phyloP scores from a whole-genome alignment of 2,797 vertebrate species.

The Labeo calbasu region DNA sequence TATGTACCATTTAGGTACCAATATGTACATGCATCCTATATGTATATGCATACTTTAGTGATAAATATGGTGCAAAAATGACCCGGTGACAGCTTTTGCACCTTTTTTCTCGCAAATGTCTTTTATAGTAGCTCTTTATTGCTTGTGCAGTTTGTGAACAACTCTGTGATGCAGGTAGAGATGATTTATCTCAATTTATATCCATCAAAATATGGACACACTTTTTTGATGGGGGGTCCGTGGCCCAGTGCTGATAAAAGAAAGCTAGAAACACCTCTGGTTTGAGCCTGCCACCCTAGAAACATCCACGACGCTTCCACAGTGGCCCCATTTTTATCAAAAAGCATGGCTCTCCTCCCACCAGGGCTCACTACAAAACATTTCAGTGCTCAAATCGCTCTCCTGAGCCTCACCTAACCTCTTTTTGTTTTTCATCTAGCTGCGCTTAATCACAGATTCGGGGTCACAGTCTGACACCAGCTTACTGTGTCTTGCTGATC shows the following conservation, averaged over 20 bases:
- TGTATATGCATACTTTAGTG: neutral
- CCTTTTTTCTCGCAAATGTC: neutral
- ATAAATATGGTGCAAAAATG: neutral
- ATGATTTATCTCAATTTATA: neutral
- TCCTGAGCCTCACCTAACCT: conserved; percentile 11
- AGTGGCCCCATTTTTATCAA: conserved; percentile 37
- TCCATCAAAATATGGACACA: neutral
- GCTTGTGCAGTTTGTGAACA: neutral
- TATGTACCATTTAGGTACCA: too few species aligned
- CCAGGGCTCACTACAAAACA: conserved; percentile 41
- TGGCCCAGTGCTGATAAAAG: neutral
- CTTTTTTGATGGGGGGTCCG: neutral
- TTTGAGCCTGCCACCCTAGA: neutral
- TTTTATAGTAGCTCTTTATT: neutral
- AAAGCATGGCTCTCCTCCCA: conserved; percentile 36
- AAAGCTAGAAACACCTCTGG: neutral
- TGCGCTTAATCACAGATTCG: conserved; percentile 26
- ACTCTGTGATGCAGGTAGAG: neutral
- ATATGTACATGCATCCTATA: too few species aligned
- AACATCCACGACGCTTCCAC: neutral
- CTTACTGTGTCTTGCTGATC: conserved; percentile 5
- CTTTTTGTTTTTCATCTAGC: conserved; percentile 1
- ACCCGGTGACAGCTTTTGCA: neutral
- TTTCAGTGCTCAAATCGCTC: conserved; percentile 2
- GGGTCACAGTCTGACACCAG: conserved; percentile 10